Percentiles rank a stretch among this genome's conserved stretches.
Evolutionary conservation across 2,888 invertebrate genomes (phyloP).

Genomic region (Phyllotreta striolata): DNA sequence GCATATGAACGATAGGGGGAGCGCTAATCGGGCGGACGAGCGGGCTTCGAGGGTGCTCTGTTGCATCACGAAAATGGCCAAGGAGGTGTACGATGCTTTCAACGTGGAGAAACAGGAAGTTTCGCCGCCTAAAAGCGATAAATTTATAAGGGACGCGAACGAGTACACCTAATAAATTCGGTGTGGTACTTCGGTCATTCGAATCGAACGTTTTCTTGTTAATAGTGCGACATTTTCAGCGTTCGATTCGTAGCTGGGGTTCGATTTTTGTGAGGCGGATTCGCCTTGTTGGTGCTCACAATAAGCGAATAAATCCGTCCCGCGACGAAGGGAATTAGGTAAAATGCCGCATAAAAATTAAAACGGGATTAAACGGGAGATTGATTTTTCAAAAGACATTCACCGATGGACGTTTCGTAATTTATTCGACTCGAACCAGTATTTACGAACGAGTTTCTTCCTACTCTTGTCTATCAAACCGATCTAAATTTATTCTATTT

Average conservation of each 20-base stretch:
- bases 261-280: no score
- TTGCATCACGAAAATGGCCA: neutral
- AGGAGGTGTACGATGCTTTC: neutral
- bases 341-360: no score
- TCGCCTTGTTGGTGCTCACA: no score
- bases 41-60: no score
- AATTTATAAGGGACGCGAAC: conserved; percentile 6
- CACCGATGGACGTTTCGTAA: conserved; percentile 31
- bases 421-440: conserved; percentile 40
- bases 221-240: no score
- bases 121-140: neutral
- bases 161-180: neutral
- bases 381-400: conserved; percentile 24
- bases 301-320: no score
- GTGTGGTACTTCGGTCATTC: no score
- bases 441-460: conserved; percentile 39
- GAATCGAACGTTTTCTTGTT: no score
- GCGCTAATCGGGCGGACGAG: no score
- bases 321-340: no score
- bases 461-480: conserved; percentile 39
- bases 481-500: conserved; percentile 42
- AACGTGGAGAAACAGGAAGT: neutral
- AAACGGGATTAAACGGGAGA: neutral
- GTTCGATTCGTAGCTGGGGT: no score
- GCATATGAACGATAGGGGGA: no score